Evolutionary conservation across 2,888 invertebrate genomes (phyloP).

Genomic region (Rhagonycha lutea): DNA sequence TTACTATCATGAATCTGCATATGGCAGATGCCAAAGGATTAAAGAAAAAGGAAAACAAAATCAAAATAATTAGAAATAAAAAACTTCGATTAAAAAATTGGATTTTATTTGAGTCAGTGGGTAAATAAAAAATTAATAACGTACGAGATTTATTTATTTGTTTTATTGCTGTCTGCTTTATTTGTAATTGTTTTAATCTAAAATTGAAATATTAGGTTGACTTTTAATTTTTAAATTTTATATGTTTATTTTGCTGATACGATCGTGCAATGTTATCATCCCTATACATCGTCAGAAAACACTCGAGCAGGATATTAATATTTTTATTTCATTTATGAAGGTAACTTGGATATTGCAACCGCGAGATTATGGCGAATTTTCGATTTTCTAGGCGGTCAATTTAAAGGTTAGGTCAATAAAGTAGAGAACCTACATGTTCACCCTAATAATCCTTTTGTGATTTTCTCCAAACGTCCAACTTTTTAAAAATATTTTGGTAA

Average conservation of each 20-base stretch:
- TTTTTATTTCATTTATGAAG: not conserved
- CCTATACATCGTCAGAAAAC: not conserved
- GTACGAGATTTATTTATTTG: not conserved
- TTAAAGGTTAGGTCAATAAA: too few relatives aligned
- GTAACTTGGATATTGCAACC: not conserved
- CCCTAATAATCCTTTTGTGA: not conserved
- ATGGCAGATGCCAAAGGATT: not conserved
- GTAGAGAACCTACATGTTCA: too few relatives aligned
- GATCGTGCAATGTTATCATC: not conserved
- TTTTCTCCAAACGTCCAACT: not conserved
- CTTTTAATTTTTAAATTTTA: not conserved
- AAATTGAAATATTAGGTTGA: not conserved
- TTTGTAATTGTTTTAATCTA: not conserved
- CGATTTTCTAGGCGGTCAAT: too few relatives aligned
- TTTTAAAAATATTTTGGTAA: not conserved
- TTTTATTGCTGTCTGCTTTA: not conserved
- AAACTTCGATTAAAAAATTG: not conserved
- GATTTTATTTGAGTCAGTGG: not conserved
- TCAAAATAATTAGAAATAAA: not conserved
- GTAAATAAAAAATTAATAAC: not conserved
- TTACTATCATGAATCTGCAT: conserved; percentile 17
- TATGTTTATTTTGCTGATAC: not conserved
- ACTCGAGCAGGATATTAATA: not conserved
- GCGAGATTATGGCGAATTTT: not conserved
- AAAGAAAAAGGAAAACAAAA: not conserved